Percentiles rank a stretch among this genome's conserved stretches.
Conservation (phyloP, 2,113 vertebrate species). For the Hylia prasina region DNA sequence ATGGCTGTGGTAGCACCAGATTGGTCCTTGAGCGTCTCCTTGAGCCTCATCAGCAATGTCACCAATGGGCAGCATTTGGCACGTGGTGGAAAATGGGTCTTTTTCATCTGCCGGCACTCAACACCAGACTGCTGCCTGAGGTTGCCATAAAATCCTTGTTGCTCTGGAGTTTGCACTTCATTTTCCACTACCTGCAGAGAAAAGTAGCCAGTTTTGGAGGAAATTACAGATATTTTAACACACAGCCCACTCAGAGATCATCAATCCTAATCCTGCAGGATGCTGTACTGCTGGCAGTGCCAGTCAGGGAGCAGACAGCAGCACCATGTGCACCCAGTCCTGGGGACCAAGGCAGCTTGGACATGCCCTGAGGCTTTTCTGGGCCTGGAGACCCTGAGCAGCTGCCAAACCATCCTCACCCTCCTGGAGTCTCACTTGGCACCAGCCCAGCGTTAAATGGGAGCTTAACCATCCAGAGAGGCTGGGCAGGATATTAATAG, state of each 20-base stretch:
- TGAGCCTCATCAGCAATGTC: rapidly evolving
- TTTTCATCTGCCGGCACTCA: not conserved
- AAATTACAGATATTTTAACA: not conserved
- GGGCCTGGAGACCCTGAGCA: not conserved
- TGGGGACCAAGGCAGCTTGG: not conserved
- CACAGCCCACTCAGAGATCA: not conserved
- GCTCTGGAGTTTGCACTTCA: not conserved
- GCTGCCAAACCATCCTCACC: not conserved
- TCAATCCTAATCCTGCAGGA: not conserved
- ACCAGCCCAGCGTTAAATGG: not conserved
- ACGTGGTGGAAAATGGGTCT: not conserved
- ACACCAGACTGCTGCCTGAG: not conserved
- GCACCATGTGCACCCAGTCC: not conserved
- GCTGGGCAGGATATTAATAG: constrained; percentile 17
- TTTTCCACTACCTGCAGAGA: not conserved
- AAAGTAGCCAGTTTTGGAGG: not conserved
- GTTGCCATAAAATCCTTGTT: not conserved
- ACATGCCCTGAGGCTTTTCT: not conserved
- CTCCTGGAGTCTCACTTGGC: not conserved
- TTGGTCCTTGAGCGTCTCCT: not conserved
- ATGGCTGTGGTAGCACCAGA: not conserved
- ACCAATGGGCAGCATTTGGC: not conserved
- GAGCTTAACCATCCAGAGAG: not conserved
- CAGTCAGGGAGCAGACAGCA: not conserved
- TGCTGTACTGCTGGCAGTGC: not conserved